These are phyloP conservation scores for Andrena bicolor DNA, from an alignment of 2,888 invertebrate species.

Conservation along the genomic window DNA sequence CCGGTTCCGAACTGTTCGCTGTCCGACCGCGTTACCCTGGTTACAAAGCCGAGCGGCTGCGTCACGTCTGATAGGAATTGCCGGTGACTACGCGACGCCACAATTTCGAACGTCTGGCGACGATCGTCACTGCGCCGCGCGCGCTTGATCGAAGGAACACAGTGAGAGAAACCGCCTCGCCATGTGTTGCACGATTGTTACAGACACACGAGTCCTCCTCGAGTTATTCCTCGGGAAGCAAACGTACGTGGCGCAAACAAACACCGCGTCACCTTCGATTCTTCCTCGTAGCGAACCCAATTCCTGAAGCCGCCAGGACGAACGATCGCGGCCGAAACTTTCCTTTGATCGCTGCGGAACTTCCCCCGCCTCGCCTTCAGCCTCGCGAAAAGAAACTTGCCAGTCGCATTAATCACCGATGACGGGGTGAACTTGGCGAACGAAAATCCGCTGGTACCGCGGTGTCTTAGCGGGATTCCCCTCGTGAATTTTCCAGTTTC, in stretches of 20 bases:
- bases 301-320: slow-evolving; percentile 9
- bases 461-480: not conserved
- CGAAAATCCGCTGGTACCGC: slow-evolving; percentile 12
- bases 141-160: too few relatives aligned
- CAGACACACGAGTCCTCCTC: not conserved
- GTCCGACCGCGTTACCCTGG: slow-evolving; percentile 4
- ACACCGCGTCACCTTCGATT: slow-evolving; percentile 23
- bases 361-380: not conserved
- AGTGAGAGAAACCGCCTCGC: not conserved
- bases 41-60: slow-evolving; percentile 7
- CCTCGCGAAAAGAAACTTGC: slow-evolving; percentile 40
- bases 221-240: not conserved
- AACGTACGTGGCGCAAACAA: slow-evolving; percentile 2
- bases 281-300: slow-evolving; percentile 12
- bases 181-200: not conserved
- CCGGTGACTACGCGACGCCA: slow-evolving; percentile 4
- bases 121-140: not conserved
- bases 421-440: slow-evolving; percentile 47
- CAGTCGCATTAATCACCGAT: slow-evolving; percentile 59
- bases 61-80: slow-evolving; percentile 22
- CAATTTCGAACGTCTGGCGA: not conserved
- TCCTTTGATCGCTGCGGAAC: slow-evolving; percentile 47
- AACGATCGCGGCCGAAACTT: slow-evolving; percentile 45
- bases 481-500: slow-evolving; percentile 56
- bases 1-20: not conserved